Conservation (phyloP, 37 sponge, comb jelly and placozoan genomes). For the Aphrocallistes beatrix region DNA sequence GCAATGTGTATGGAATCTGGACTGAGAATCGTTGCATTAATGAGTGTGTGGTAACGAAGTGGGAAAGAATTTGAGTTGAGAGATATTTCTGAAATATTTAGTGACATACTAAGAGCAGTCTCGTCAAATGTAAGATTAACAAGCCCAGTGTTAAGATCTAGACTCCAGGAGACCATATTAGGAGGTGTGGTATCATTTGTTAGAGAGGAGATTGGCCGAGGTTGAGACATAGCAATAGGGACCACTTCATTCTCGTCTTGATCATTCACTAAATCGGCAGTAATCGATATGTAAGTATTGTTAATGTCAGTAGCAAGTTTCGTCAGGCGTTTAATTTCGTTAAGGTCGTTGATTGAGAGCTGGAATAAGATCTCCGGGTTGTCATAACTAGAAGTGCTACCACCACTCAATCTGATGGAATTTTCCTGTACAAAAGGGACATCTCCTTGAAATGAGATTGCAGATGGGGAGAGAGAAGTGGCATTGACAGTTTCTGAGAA, state of each 20-base stretch:
- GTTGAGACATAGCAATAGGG: slow-evolving; percentile 10
- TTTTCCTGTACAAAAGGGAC: background rate
- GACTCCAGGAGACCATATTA: slow-evolving; percentile 25
- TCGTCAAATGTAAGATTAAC: slow-evolving; percentile 58
- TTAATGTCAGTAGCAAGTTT: slow-evolving; percentile 28
- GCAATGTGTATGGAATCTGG: background rate
- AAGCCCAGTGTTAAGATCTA: slow-evolving; percentile 49
- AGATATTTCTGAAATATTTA: slow-evolving; percentile 29
- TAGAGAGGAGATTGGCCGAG: slow-evolving; percentile 19
- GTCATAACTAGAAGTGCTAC: slow-evolving; percentile 46
- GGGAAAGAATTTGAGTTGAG: slow-evolving; percentile 19
- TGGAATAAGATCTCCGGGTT: slow-evolving; percentile 45
- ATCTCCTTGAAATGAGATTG: slow-evolving; percentile 53
- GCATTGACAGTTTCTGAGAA: slow-evolving; percentile 75
- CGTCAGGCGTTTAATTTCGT: slow-evolving; percentile 50
- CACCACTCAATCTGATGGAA: slow-evolving; percentile 48
- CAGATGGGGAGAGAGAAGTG: slow-evolving; percentile 30
- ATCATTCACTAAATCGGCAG: slow-evolving; percentile 29
- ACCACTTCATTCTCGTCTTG: slow-evolving; percentile 47
- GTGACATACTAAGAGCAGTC: slow-evolving; percentile 42
- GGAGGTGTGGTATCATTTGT: slow-evolving; percentile 40
- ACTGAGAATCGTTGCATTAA: background rate
- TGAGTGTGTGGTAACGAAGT: background rate
- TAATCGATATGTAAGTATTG: slow-evolving; percentile 42
- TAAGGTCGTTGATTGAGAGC: slow-evolving; percentile 42